Evolutionary conservation across 2,888 invertebrate genomes (phyloP), one percentile per base, ranked within the genome.

Genomic region (Pseudococcus jackbeardsleyi): DNA sequence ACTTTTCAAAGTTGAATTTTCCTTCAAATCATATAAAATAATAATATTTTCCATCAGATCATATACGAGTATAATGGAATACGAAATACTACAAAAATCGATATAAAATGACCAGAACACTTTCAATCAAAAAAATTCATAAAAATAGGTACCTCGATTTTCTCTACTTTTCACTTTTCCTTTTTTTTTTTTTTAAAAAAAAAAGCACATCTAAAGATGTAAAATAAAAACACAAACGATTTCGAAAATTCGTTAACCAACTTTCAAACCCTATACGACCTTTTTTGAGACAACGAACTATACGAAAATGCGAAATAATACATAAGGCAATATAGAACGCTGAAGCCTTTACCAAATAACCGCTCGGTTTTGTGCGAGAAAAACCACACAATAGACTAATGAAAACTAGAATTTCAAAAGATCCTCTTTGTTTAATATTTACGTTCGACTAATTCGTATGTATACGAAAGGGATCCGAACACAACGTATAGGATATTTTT

Each of bases 361-460:
- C 68, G 33, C 68, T 4, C 68, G 26, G 19, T 72, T 72, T 2
- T 72, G 26, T 33, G 33, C 33, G 68, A 59, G 68, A 72, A 72
- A 72, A 72, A 72, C 68, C 68, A 26, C 68, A 72, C 68, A 72
- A 72, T 72, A 72, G 68, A 72, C 68, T 72, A 72, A 72, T 72
- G 68, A 72, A 72, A 72, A 33, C 68, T 72, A 12, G 15, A 72
- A 33, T 72, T 72, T 72, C 68, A 72, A 72, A 72, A 72, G 68
- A 72, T 72, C 4, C 26, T 72, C 68, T 72, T 72, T 72, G 68
- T 72, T 72, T 33, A 72, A 72, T 72, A 72, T 72, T 72, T 72
- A 72, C 68, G 68, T 72, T 72, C 33, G 26, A 72, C 68, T 72
- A 72, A 72, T 72, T 72, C 68, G 26, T 72, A 72, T 72, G 68